A percentile compares a stretch with the other conserved stretches of the same genome.
Conservation (phyloP, 2,888 invertebrate species). For the Zaprionus obscuricornis region DNA sequence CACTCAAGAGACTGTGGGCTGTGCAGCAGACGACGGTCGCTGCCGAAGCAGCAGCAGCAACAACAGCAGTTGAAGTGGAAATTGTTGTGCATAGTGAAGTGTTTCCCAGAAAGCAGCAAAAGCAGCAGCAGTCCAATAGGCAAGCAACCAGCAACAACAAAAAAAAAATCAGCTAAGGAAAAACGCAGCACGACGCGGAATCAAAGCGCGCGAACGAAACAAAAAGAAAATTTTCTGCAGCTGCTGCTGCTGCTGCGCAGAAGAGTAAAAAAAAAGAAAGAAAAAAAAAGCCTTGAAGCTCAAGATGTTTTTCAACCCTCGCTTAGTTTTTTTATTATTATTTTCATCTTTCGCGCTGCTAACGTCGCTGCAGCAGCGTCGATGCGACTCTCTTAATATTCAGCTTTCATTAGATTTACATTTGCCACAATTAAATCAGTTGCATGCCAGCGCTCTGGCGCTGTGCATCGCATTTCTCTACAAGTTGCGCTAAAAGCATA, state of each 20-base stretch:
- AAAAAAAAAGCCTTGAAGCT: slow-evolving; percentile 8
- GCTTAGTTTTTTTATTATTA: slow-evolving; percentile 1
- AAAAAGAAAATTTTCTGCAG: slow-evolving; percentile 47
- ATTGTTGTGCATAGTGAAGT: slow-evolving; percentile 33
- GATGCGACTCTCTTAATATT: too few species aligned
- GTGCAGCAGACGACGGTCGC: slow-evolving; percentile 14
- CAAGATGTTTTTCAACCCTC: slow-evolving; percentile 58
- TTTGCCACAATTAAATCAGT: slow-evolving; percentile 38
- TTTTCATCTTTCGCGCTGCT: too few species aligned
- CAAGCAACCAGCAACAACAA: slow-evolving; percentile 3
- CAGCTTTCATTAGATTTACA: slow-evolving; percentile 25
- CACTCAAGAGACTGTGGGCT: slow-evolving; percentile 40
- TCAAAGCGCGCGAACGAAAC: too few species aligned
- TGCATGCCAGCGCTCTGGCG: slow-evolving; percentile 61
- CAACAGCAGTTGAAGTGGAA: slow-evolving; percentile 44
- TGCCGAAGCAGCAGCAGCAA: slow-evolving; percentile 11
- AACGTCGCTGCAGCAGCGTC: background rate
- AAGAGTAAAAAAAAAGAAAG: slow-evolving; percentile 13
- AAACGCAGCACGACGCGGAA: slow-evolving; percentile 27
- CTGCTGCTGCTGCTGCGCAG: slow-evolving; percentile 25
- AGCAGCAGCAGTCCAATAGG: slow-evolving; percentile 27
- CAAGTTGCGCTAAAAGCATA: background rate
- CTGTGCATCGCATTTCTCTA: slow-evolving; percentile 43
- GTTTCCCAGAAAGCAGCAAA: slow-evolving; percentile 45
- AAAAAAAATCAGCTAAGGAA: slow-evolving; percentile 40